A percentile compares a stretch with the other conserved stretches of the same genome.
These are phyloP conservation scores for Eurystomus glaucurus DNA, from an alignment of 2,797 vertebrate species.

Conservation along the genomic window DNA sequence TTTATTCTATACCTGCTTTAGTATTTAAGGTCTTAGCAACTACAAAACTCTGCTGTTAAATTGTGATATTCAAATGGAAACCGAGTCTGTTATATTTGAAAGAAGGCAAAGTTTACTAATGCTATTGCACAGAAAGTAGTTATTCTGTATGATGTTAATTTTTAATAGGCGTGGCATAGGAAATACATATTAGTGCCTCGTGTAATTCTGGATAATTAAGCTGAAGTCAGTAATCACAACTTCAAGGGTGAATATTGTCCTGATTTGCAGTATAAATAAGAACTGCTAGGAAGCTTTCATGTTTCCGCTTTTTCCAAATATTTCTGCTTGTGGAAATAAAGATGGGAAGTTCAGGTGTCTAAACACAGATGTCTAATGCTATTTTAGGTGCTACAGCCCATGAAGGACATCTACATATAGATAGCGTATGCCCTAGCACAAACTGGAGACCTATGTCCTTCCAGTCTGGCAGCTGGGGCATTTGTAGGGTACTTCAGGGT, in stretches of 20 bases:
- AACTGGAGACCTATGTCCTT: background rate
- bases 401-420: background rate
- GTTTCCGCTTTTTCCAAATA: background rate
- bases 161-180: background rate
- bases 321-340: background rate
- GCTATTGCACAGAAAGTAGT: background rate
- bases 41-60: background rate
- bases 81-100: background rate
- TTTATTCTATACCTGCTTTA: background rate
- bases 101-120: background rate
- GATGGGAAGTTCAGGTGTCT: accelerated
- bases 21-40: background rate
- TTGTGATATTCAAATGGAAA: background rate
- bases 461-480: accelerated
- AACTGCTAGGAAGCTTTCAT: background rate
- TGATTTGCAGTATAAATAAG: background rate
- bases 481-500: background rate
- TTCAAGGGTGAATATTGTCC: background rate
- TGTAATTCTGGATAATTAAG: background rate
- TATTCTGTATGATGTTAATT: background rate
- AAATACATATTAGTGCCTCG: background rate
- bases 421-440: background rate
- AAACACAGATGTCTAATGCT: background rate
- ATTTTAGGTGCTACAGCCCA: background rate
- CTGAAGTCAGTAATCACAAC: background rate